Evolutionary conservation across 2,797 vertebrate species (phyloP), one percentile per base, ranked within the genome.

Genomic region (Chloroceryle amazona): DNA sequence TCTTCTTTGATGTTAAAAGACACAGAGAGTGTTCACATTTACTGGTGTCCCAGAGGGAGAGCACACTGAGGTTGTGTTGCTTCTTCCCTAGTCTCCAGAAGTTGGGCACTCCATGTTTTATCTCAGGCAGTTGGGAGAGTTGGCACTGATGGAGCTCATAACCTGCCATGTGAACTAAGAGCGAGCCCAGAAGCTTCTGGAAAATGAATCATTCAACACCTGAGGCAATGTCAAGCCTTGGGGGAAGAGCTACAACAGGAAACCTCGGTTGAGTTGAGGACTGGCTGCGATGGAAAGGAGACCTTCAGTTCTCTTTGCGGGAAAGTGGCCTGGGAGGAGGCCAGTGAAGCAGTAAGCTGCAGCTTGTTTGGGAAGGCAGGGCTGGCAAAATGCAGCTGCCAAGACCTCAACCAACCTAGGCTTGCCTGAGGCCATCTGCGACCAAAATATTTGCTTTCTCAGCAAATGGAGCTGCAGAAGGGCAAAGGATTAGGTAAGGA

Each of bases 401-500:
- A 61, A 17, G 17, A 90, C 54, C 76, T 95, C 62, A 42, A 29
- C 76, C 94, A 93, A 37, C 86, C 81, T 10, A 11, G 54, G 29
- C 81, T 68, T 58, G 49, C 78, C 78, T 26, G 90, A 73, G 90
- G 82, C 92, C 76, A 37, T 21, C 41, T 91, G 54, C 1, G 5
- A 12, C 41, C 0, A 1, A 67, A 79, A 68, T 28, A 66, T 37
- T 76, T 79, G 67, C 91, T 73, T 72, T 72, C 66, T 84, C 54
- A 94, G 86, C 91, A 61, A 58, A 2, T 0, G 26, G 74, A 79
- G 66, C 54, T 86, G 62, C 42, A 72, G 58, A 65, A 75, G 37
- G 55, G 29, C 41, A 37, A 52, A 54, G 46, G 41, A 39, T 79
- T 74, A 37, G 54, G 80, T 79, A 75, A 94, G 78, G 84, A 85